Conservation (phyloP, 2,797 vertebrate genomes). For the Melanotaenia maccullochi region DNA sequence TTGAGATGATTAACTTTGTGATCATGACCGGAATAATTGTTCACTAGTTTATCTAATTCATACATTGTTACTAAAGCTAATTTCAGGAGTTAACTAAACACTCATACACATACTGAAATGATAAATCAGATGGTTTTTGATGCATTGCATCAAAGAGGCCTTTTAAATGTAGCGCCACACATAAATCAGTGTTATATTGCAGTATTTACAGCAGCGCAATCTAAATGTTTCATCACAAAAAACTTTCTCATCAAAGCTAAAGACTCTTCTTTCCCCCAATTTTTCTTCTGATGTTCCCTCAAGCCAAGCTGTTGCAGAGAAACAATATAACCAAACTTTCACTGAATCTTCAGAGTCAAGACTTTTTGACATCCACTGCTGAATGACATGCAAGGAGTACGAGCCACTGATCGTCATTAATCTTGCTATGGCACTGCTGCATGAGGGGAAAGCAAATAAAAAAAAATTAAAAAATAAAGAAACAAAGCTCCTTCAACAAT, state of each 20-base stretch:
- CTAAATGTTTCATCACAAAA: background rate
- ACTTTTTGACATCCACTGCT: constrained; percentile 21
- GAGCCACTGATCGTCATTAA: constrained; percentile 43
- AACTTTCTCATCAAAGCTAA: constrained; percentile 4
- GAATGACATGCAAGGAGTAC: constrained; percentile 29
- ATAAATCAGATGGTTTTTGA: constrained; percentile 12
- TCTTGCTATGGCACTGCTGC: constrained; percentile 34
- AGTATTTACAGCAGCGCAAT: constrained; percentile 3
- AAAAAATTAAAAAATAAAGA: constrained; percentile 23
- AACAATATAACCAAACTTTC: background rate
- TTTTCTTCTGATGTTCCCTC: background rate
- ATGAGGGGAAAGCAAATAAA: constrained; percentile 1
- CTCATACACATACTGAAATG: background rate
- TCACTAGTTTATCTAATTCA: background rate
- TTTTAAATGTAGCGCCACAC: background rate
- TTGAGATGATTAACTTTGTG: constrained; percentile 8
- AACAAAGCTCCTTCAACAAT: constrained; percentile 23
- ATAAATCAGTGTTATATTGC: background rate
- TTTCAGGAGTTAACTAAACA: background rate
- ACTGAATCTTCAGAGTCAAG: constrained; percentile 19
- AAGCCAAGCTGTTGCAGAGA: constrained; percentile 1
- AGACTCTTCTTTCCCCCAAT: background rate
- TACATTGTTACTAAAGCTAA: background rate
- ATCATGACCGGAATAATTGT: background rate
- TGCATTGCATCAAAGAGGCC: background rate